These are phyloP conservation scores for Merodon equestris DNA, from an alignment of 2,888 invertebrate genomes.

Conservation along the genomic window DNA sequence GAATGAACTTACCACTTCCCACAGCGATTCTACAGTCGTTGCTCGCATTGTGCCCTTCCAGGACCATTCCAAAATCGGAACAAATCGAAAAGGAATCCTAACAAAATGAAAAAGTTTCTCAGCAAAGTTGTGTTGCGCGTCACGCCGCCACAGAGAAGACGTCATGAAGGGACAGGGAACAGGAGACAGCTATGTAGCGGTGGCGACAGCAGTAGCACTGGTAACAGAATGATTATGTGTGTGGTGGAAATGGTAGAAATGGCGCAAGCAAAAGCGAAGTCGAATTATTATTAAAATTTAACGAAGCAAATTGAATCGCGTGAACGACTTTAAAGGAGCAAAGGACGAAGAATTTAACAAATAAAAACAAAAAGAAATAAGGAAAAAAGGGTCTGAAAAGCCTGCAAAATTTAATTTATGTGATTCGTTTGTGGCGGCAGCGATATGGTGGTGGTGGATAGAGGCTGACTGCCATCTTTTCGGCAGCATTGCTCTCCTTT, in stretches of 20 bases:
- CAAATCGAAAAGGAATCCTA: conserved; percentile 65
- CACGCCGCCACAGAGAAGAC: not conserved
- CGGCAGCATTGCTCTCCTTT: conserved; percentile 1
- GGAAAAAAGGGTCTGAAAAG: conserved; percentile 43
- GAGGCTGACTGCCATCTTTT: conserved; percentile 18
- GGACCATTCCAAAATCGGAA: conserved; percentile 50
- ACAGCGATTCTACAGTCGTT: not conserved
- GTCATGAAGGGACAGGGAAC: not conserved
- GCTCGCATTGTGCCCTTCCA: not conserved
- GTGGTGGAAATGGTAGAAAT: conserved; percentile 38
- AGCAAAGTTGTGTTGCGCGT: conserved; percentile 45
- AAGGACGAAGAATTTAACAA: conserved; percentile 53
- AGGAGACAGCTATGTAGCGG: too few species aligned
- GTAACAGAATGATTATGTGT: conserved; percentile 23
- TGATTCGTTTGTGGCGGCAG: conserved; percentile 64
- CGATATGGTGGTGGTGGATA: conserved; percentile 36
- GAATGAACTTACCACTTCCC: conserved; percentile 52
- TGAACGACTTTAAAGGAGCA: conserved; percentile 67
- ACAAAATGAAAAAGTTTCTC: conserved; percentile 59
- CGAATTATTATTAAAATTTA: conserved; percentile 68
- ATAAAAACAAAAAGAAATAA: conserved; percentile 45
- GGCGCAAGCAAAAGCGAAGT: conserved; percentile 48
- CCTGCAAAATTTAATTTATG: conserved; percentile 66
- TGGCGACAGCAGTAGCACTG: conserved; percentile 6
- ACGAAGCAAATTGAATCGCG: conserved; percentile 69